A percentile compares a stretch with the other conserved stretches of the same genome.
These are phyloP conservation scores for Lutraria rhynchaena DNA, from an alignment of 1,140 invertebrate species.

Conservation along the genomic window DNA sequence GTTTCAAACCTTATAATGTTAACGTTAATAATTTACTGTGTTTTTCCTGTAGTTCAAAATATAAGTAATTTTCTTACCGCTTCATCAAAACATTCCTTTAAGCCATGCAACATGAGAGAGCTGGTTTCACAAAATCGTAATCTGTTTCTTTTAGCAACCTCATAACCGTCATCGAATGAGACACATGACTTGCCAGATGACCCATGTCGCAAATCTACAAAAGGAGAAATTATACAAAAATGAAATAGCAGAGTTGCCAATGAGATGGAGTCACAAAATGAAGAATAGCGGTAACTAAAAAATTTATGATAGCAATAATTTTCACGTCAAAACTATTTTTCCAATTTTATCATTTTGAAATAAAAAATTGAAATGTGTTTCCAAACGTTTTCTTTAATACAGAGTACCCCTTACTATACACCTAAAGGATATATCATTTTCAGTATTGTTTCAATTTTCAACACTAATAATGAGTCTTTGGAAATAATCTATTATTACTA, in stretches of 20 bases:
- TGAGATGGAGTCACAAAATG: no score
- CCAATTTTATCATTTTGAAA: background rate
- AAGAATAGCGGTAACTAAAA: background rate
- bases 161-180: slow-evolving; percentile 89
- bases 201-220: slow-evolving; percentile 94
- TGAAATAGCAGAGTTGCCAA: no score
- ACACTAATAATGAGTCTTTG: no score
- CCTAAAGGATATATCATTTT: no score
- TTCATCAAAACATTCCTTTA: slow-evolving; percentile 77
- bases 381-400: no score
- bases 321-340: background rate
- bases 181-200: slow-evolving; percentile 96
- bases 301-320: background rate
- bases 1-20: no score
- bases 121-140: slow-evolving; percentile 73
- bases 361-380: no score
- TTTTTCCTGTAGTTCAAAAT: no score
- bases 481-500: no score
- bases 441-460: no score
- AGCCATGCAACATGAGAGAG: slow-evolving; percentile 86
- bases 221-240: background rate
- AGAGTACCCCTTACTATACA: no score
- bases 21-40: no score
- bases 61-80: slow-evolving; percentile 75
- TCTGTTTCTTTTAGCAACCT: slow-evolving; percentile 62